These are phyloP conservation scores for Toxotes jaculatrix DNA, from an alignment of 2,113 vertebrate species.

Conservation along the genomic window DNA sequence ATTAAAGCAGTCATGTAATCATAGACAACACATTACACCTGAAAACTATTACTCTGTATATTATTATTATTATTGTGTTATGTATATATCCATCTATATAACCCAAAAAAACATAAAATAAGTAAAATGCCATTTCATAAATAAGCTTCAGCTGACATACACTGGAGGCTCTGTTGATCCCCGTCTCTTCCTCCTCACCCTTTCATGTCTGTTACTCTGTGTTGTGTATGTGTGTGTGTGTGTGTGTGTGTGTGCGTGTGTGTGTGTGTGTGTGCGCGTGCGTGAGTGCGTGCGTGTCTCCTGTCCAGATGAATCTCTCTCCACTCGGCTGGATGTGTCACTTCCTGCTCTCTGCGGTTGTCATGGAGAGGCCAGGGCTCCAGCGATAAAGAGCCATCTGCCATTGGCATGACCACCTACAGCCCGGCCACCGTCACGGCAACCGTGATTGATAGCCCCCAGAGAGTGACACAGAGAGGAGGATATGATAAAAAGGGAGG, in stretches of 20 bases:
- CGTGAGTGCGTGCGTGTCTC: slow-evolving; percentile 17
- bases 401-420: slow-evolving; percentile 82
- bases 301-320: slow-evolving; percentile 79
- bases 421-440: slow-evolving; percentile 74
- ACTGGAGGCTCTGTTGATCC: not conserved
- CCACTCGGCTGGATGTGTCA: slow-evolving; percentile 80
- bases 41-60: too few species aligned
- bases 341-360: slow-evolving; percentile 82
- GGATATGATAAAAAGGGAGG: slow-evolving; percentile 35
- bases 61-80: too few species aligned
- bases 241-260: slow-evolving; percentile 16
- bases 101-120: not conserved
- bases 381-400: slow-evolving; percentile 85
- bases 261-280: slow-evolving; percentile 11
- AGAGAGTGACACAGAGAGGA: slow-evolving; percentile 59
- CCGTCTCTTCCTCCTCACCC: slow-evolving; percentile 14
- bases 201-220: slow-evolving; percentile 30
- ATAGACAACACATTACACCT: too few species aligned
- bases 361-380: slow-evolving; percentile 80
- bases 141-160: not conserved
- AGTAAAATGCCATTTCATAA: not conserved
- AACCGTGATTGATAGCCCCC: slow-evolving; percentile 80
- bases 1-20: not conserved
- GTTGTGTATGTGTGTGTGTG: slow-evolving; percentile 11
- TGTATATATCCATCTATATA: too few species aligned